Evolutionary conservation across 2,797 vertebrate species (phyloP), one percentile per base, ranked within the genome.

Genomic region (Pseudochirops cupreus): DNA sequence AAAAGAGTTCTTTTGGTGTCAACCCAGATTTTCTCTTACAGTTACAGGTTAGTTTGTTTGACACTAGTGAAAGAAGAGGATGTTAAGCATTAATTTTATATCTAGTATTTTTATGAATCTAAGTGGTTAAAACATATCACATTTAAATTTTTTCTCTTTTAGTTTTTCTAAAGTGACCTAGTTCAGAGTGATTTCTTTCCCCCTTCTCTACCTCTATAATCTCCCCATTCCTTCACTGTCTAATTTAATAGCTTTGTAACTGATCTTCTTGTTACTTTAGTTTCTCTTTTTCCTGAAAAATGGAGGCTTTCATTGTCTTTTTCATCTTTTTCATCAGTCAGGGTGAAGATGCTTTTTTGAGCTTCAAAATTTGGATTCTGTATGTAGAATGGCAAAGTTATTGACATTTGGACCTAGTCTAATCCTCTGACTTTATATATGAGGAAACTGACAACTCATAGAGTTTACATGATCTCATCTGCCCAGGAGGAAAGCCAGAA

Each of bases 21-120:
- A 56, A n/a, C 59, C 94, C 93, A 97, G 24, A 5, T 90, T 87
- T 96, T 97, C 92, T 93, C 96, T 67, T 56, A 16, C 90, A 95
- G 74, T 29, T 9, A 91, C 94, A 95, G 92, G 96, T 97, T 96
- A 96, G 94, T 97, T 96, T 97, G 95, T 96, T 98, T 97, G 97
- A 95, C 89, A 21, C 94, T 82, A 87, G 56, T 97, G 95, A 96
- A 97, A 95, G 96, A 97, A 97, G 95, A 91, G 33, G 93, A 95
- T 95, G 46, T 53, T 95, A 46, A 90, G 92, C 97, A 93, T 97
- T 97, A 95, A 90, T 93, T 96, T 97, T 97, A 92, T 98, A 97
- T 93, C 91, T 96, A 95, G 95, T 96, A 95, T 57, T 90, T 97
- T 95, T 94, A 94, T 91, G 93, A 56, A 91, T 90, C 94, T 59